Base-by-base conservation (phyloP, 2,113 vertebrate genomes). In the Capreolus pygargus region DNA sequence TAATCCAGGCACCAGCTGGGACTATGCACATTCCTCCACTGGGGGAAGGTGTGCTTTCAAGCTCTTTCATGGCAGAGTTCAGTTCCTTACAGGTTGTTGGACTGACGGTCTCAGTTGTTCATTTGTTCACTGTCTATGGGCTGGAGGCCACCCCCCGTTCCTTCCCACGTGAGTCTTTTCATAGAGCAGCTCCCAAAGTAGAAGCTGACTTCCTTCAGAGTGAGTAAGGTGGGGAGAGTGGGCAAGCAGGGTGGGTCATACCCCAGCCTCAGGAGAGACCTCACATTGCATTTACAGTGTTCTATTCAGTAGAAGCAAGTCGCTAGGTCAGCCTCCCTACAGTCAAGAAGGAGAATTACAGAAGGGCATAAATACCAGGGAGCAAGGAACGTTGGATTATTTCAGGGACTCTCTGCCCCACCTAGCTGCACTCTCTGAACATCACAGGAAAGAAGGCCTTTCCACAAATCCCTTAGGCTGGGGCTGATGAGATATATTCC, bases 221-320 rank as follows among this genome's bases (percentile, higher is more conserved):
- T 0, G 0, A 58, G 78, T 23, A n/a, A 81, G 64, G 21, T 17
- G 64, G 8, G 0, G 4, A 86, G 16, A 57, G 55, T 3, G 13
- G 61, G 61, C 12, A 21, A 89, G 11, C 60, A 39, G 74, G 78
- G 4, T 33, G 47, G 79, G n/a, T 76, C 30, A 10, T 5, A 25
- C 43, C 15, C 25, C 21, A 28, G 3, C 67, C 5, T 5, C 19
- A 52, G 19, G 9, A 13, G 16, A 36, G 39, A 54, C 30, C 17
- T 60, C 76, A 55, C 5, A 7, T 16, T 23, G 7, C 17, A 33
- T 28, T 81, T 70, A 21, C 7, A 33, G 14, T 55, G 2, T 70
- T 43, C 21, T 55, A 0, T 50, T 92, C 39, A 21, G 43, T 30
- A 67, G 54, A 76, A 83, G 52, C 21, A 43, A 61, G 28, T 45